phyloP scores from a whole-genome alignment of 2,797 vertebrate genomes.

The Acipenser transmontanus region DNA sequence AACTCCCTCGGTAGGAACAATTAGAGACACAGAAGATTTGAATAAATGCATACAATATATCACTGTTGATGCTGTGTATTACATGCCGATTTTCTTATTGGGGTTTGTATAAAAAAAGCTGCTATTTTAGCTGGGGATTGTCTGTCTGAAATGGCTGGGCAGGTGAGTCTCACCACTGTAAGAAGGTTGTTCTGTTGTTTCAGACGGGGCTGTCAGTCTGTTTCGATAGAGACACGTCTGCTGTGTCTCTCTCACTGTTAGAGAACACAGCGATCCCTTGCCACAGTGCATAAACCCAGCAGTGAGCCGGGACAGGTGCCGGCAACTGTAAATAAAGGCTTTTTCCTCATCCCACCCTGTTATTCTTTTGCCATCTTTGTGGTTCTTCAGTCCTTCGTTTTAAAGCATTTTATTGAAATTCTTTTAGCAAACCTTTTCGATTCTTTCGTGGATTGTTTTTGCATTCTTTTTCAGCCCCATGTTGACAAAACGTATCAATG shows the following conservation, averaged over 20 bases:
- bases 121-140: no score
- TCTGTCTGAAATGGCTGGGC: constrained; percentile 23
- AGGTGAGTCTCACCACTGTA: constrained; percentile 48
- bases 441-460: no score
- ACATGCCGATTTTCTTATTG: no score
- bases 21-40: no score
- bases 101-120: no score
- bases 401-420: no score
- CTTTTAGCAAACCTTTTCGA: no score
- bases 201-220: constrained; percentile 59
- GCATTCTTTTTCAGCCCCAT: no score
- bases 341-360: background rate
- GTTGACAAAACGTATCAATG: no score
- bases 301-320: constrained; percentile 55
- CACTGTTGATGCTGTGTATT: background rate
- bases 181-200: constrained; percentile 52
- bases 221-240: constrained; percentile 29
- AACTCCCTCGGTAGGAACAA: no score
- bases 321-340: constrained; percentile 16
- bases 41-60: constrained; percentile 35
- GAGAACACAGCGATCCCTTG: constrained; percentile 23
- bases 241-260: constrained; percentile 35
- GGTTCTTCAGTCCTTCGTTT: no score
- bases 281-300: constrained; percentile 37
- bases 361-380: no score